These are phyloP conservation scores for Ictalurus punctatus DNA, from an alignment of 2,113 vertebrate genomes.

Conservation along the genomic window DNA sequence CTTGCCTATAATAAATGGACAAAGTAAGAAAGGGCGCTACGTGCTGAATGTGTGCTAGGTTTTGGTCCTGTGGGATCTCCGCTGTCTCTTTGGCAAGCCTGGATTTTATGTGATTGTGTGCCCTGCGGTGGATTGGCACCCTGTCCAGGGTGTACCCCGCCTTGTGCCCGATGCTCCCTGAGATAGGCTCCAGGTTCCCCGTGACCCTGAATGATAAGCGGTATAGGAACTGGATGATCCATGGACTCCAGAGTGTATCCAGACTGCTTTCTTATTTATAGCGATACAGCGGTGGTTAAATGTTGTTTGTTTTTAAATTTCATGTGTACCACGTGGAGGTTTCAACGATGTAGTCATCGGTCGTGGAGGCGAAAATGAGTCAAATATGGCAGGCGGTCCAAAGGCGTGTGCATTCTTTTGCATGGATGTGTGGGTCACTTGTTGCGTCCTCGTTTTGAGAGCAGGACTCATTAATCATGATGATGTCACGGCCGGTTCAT, in stretches of 20 bases:
- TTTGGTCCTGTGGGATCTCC: background rate
- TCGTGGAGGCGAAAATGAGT: background rate
- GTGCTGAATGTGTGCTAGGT: background rate
- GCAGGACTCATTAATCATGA: conserved; percentile 71
- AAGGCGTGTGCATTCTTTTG: background rate
- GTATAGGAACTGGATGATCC: no score
- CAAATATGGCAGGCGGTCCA: background rate
- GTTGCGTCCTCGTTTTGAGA: conserved; percentile 8
- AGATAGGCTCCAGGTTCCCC: no score
- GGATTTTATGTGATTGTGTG: background rate
- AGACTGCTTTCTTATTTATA: background rate
- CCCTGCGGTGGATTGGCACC: no score
- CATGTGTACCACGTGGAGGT: background rate
- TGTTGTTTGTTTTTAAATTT: background rate
- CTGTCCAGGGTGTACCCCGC: no score
- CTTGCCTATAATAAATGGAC: conserved; percentile 19
- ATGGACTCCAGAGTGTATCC: no score
- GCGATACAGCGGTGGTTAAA: background rate
- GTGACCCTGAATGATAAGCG: no score
- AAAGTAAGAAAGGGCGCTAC: background rate
- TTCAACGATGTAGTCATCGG: background rate
- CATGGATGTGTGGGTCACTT: conserved; percentile 20
- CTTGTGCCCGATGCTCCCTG: no score
- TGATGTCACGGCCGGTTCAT: conserved; percentile 61
- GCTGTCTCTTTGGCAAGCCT: background rate